Evolutionary conservation across 1,140 invertebrate species (phyloP).

Genomic region (Aradophagus sp.): DNA sequence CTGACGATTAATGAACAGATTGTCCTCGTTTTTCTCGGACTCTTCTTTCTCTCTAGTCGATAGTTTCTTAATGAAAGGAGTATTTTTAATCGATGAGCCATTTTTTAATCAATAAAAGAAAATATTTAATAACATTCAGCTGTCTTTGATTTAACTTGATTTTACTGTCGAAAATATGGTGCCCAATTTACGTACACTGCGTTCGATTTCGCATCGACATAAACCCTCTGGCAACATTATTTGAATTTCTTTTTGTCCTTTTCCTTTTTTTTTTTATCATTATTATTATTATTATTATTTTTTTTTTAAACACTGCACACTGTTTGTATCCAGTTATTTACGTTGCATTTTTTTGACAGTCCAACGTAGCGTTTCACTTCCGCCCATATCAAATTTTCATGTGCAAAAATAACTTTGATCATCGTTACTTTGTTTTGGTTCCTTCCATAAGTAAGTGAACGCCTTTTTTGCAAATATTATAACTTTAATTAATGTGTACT

Average conservation of each 20-base stretch:
- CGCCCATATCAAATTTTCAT: slow-evolving; percentile 29
- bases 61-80: slow-evolving; percentile 44
- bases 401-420: slow-evolving; percentile 27
- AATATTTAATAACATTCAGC: slow-evolving; percentile 45
- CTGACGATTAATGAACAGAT: not conserved
- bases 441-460: too few relatives aligned
- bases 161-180: slow-evolving; percentile 4
- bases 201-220: slow-evolving; percentile 24
- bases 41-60: slow-evolving; percentile 31
- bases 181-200: slow-evolving; percentile 4
- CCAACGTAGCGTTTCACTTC: slow-evolving; percentile 16
- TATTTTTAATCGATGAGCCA: slow-evolving; percentile 49
- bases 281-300: slow-evolving; percentile 41
- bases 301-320: slow-evolving; percentile 35
- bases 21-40: not conserved
- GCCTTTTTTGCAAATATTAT: too few relatives aligned
- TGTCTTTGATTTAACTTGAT: slow-evolving; percentile 27
- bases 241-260: too few relatives aligned
- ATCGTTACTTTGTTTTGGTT: slow-evolving; percentile 4
- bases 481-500: too few relatives aligned
- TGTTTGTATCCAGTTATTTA: slow-evolving; percentile 36
- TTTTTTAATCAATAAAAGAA: slow-evolving; percentile 54
- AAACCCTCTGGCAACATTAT: slow-evolving; percentile 19
- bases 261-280: too few relatives aligned
- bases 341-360: slow-evolving; percentile 42